Conservation (phyloP, 2,113 vertebrate species). For the Centropristis striata region DNA sequence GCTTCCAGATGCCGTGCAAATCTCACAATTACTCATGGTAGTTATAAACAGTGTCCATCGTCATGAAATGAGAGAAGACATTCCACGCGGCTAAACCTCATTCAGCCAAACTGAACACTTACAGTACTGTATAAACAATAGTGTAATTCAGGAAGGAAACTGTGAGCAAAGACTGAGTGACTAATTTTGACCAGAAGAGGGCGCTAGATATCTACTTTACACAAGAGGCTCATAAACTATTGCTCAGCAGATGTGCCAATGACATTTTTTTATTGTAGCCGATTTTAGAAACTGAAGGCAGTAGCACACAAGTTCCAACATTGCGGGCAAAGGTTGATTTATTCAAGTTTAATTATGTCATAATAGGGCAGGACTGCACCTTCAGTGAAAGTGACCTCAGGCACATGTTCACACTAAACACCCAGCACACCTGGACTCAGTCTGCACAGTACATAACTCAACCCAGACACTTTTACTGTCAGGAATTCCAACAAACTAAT, state of each 20-base stretch:
- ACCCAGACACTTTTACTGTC: constrained; percentile 66
- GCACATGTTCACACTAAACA: constrained; percentile 28
- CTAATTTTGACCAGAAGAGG: constrained; percentile 66
- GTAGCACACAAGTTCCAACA: neutral
- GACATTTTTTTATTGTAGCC: constrained; percentile 24
- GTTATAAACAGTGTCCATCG: constrained; percentile 9
- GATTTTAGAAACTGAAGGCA: constrained; percentile 20
- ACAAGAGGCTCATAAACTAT: neutral
- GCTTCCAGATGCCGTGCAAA: constrained; percentile 45
- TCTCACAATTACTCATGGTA: constrained; percentile 38
- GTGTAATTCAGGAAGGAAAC: constrained; percentile 1
- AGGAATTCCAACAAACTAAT: constrained; percentile 67
- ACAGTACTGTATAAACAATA: constrained; percentile 13
- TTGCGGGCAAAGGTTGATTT: constrained; percentile 25
- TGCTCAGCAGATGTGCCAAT: neutral
- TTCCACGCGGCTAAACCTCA: neutral
- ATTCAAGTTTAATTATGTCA: constrained; percentile 18
- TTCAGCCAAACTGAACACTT: constrained; percentile 7
- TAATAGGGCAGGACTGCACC: neutral
- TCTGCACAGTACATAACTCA: constrained; percentile 62
- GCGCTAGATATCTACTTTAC: constrained; percentile 46
- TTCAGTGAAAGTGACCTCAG: constrained; percentile 31
- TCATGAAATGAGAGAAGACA: neutral
- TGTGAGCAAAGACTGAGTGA: neutral
- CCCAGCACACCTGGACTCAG: constrained; percentile 57